phyloP scores from a whole-genome alignment of 2,888 invertebrate genomes.

The Athripsodes cinereus region DNA sequence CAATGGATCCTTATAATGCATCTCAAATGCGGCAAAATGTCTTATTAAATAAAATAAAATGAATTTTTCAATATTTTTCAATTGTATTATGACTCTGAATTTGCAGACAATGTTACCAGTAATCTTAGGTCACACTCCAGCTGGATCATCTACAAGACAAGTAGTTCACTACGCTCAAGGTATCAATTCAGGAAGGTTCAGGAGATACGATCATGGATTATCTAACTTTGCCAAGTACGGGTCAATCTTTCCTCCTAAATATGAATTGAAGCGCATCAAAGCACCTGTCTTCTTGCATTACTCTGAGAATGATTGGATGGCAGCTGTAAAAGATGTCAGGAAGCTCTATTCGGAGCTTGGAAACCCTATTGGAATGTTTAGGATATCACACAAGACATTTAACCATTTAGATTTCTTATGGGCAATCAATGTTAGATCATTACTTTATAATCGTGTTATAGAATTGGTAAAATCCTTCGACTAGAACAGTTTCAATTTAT shows the following conservation, averaged over 20 bases:
- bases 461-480: conserved; percentile 42
- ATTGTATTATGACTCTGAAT: too few relatives aligned
- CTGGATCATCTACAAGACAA: conserved; percentile 48
- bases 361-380: conserved; percentile 44
- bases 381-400: conserved; percentile 47
- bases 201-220: conserved; percentile 48
- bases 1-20: too few relatives aligned
- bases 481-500: too few relatives aligned
- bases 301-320: conserved; percentile 51
- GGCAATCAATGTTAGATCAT: conserved; percentile 48
- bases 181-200: conserved; percentile 32
- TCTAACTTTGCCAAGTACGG: conserved; percentile 46
- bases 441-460: conserved; percentile 47
- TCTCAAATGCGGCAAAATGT: too few relatives aligned
- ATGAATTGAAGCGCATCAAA: conserved; percentile 40
- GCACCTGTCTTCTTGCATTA: conserved; percentile 48
- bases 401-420: conserved; percentile 64
- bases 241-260: conserved; percentile 41
- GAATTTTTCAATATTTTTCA: too few relatives aligned
- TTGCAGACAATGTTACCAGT: conserved; percentile 49
- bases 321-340: conserved; percentile 46
- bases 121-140: conserved; percentile 55
- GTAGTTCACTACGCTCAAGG: conserved; percentile 49
- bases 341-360: conserved; percentile 41
- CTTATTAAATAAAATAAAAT: too few relatives aligned